Evolutionary conservation across 2,888 invertebrate genomes (phyloP), one percentile per base, ranked within the genome.

Genomic region (Spilosoma lubricipeda): DNA sequence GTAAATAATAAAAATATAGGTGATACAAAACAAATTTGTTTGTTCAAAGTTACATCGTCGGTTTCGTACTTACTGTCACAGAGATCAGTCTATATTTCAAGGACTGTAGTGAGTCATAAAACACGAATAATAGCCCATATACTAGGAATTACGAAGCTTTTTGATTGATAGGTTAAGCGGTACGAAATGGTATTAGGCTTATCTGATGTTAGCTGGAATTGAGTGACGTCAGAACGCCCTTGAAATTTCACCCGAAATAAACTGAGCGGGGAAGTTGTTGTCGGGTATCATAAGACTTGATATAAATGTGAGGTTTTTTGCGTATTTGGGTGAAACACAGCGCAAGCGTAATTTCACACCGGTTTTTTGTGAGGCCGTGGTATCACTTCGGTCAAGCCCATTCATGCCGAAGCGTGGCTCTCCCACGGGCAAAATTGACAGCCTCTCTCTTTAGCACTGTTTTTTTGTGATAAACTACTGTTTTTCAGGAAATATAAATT

Each of bases 171-270:
- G 63, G 15, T 11, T 42, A 72, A 30, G 18, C 15, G 33, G 39
- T 45, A 72, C 9, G 30, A 23, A 66, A 36, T n/a, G 3, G 45
- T 42, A 65, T 45, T 48, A 33, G 27, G 48, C 67, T 68, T 68
- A 72, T 72, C 72, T 64, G 68, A 72, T 68, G 64, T 52, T 42
- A 52, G 52, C 23, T 27, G 2, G 20, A 64, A 65, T 2, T 66
- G 36, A 27, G 27, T 73, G 73, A 73, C 65, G 68, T 73, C 69
- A 69, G 70, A 18, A 13, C 5, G 66, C 33, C 73, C 73, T 27
- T 73, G 70, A 48, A 23, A 56, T 36, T 68, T 68, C 8, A 68
- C 73, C 69, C 65, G 70, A 65, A 69, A 56, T 70, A 36, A 11
- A 68, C 45, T n/a, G 45, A 13, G 27, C 7, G 18, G 11, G 30